Conservation (phyloP, 2,113 vertebrate genomes). For the Collichthys lucidus region DNA sequence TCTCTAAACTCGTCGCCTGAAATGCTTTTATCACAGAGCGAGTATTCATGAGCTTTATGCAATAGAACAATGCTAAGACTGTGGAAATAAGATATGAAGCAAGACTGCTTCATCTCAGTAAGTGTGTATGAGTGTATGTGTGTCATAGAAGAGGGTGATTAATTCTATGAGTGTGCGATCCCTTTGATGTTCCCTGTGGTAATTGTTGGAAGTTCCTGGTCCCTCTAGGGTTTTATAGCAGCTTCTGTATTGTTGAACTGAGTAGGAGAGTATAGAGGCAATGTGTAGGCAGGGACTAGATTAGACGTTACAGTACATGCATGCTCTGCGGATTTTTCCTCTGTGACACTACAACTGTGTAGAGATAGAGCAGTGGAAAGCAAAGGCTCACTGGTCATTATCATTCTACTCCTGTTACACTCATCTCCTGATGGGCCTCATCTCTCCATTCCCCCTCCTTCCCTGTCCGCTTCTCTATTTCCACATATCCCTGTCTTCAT, state of each 20-base stretch:
- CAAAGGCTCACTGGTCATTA: conserved; percentile 55
- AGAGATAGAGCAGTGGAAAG: conserved; percentile 24
- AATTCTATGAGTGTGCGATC: conserved; percentile 47
- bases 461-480: conserved; percentile 36
- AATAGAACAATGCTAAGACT: conserved; percentile 40
- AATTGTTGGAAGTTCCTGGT: conserved; percentile 55
- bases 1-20: conserved; percentile 31
- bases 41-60: conserved; percentile 47
- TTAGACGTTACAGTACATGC: conserved; percentile 39
- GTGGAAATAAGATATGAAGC: conserved; percentile 51
- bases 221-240: conserved; percentile 41
- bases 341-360: conserved; percentile 29
- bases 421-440: conserved; percentile 59
- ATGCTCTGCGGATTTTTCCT: conserved; percentile 30
- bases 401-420: conserved; percentile 61
- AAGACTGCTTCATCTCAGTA: conserved; percentile 39
- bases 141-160: conserved; percentile 48
- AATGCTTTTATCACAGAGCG: conserved; percentile 46
- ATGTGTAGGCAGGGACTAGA: conserved; percentile 43
- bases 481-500: conserved; percentile 69
- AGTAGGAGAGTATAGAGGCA: conserved; percentile 26
- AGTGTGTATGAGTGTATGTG: conserved; percentile 20
- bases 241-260: conserved; percentile 36
- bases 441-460: conserved; percentile 16
- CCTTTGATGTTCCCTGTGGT: conserved; percentile 65